phyloP scores from a whole-genome alignment of 2,888 invertebrate species.

The Aquatica leii region DNA sequence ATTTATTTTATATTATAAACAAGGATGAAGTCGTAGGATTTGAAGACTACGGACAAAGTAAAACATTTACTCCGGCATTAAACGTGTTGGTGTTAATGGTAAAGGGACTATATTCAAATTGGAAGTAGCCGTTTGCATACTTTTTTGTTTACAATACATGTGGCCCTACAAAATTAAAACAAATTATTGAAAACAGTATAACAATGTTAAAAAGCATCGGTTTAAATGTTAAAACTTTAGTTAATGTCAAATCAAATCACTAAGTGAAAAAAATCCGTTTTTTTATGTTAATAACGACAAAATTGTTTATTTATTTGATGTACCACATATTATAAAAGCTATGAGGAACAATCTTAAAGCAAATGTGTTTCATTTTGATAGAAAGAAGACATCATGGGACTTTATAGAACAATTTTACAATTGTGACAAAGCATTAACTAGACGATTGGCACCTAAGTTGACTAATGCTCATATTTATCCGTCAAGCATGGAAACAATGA shows the following conservation, averaged over 20 bases:
- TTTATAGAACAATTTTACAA: slow-evolving; percentile 24
- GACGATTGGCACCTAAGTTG: slow-evolving; percentile 29
- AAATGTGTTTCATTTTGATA: slow-evolving; percentile 19
- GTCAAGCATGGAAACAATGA: slow-evolving; percentile 33
- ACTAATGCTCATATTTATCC: slow-evolving; percentile 34
- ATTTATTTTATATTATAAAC: slow-evolving; percentile 1
- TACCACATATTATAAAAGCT: slow-evolving; percentile 31
- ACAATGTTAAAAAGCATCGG: background rate
- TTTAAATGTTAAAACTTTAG: background rate
- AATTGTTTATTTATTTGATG: slow-evolving; percentile 32
- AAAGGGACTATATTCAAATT: background rate
- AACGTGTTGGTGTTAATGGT: slow-evolving; percentile 5
- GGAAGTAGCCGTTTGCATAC: slow-evolving; percentile 10
- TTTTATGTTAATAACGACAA: slow-evolving; percentile 21
- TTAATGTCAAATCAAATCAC: slow-evolving; percentile 13
- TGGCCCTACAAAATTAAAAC: background rate
- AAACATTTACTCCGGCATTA: background rate
- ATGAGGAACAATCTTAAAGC: slow-evolving; percentile 27
- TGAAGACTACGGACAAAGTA: background rate
- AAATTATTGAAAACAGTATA: background rate
- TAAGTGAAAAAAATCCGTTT: slow-evolving; percentile 20
- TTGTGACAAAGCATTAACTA: too few relatives aligned
- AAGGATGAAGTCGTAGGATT: slow-evolving; percentile 3
- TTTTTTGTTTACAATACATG: slow-evolving; percentile 7
- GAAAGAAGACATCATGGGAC: slow-evolving; percentile 11